These are phyloP conservation scores for Drosophila pseudoananassae DNA, from an alignment of 1,140 invertebrate genomes.

Conservation along the genomic window DNA sequence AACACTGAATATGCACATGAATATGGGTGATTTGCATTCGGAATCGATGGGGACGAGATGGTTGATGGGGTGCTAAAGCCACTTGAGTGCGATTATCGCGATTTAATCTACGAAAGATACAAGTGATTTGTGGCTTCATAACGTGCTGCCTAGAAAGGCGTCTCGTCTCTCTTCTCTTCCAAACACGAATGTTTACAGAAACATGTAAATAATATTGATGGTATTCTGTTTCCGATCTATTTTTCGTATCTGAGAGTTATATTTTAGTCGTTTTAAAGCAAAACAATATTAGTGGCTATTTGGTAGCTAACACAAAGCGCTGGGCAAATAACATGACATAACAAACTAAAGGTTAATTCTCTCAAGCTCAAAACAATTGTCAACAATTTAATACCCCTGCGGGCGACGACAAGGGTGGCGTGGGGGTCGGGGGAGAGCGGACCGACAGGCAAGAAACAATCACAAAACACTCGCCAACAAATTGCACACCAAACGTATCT, in stretches of 20 bases:
- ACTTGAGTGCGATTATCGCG: conserved; percentile 15
- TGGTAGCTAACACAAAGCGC: conserved; percentile 32
- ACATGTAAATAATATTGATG: too few species aligned
- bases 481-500: conserved; percentile 59
- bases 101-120: conserved; percentile 13
- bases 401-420: background rate
- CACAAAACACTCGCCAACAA: conserved; percentile 55
- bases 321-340: conserved; percentile 61
- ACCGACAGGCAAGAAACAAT: conserved; percentile 25
- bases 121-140: conserved; percentile 4
- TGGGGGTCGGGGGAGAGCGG: background rate
- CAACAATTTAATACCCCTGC: conserved; percentile 72
- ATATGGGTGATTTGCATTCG: conserved; percentile 37
- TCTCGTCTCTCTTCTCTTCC: too few species aligned
- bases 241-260: too few species aligned
- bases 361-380: conserved; percentile 81
- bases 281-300: conserved; percentile 31
- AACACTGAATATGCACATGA: conserved; percentile 35
- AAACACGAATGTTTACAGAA: too few species aligned
- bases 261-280: background rate
- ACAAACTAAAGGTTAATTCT: conserved; percentile 78
- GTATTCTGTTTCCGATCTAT: too few species aligned
- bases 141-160: background rate
- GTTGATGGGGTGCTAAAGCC: conserved; percentile 30
- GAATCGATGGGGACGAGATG: conserved; percentile 22